phyloP scores from a whole-genome alignment of 2,888 invertebrate species.

The Zhengitettix transpicula region DNA sequence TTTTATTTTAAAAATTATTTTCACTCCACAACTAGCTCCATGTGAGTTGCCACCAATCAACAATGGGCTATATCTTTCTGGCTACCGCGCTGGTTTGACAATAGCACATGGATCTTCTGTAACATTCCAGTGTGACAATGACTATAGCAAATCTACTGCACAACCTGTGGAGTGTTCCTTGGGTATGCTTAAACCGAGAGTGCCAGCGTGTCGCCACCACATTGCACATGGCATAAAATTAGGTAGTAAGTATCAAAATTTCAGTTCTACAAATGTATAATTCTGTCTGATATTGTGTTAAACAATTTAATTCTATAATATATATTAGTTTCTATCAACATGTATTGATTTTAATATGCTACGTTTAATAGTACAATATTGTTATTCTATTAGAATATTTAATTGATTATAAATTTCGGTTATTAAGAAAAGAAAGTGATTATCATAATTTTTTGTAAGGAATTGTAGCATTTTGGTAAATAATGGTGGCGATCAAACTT shows the following conservation, averaged over 20 bases:
- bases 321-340: too few species aligned
- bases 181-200: constrained; percentile 42
- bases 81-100: constrained; percentile 61
- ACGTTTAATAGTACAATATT: background rate
- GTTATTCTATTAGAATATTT: too few species aligned
- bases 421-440: too few species aligned
- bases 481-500: too few species aligned
- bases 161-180: constrained; percentile 44
- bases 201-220: constrained; percentile 30
- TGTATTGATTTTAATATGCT: background rate
- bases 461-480: too few species aligned
- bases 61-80: constrained; percentile 55
- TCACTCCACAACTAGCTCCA: constrained; percentile 32
- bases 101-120: constrained; percentile 70
- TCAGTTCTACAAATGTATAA: too few species aligned
- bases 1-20: too few species aligned
- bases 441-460: too few species aligned
- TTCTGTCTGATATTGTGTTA: background rate
- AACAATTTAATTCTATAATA: background rate
- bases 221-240: background rate
- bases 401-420: too few species aligned
- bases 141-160: constrained; percentile 23
- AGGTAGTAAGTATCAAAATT: background rate
- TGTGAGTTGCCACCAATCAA: constrained; percentile 49
- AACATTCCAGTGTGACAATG: constrained; percentile 48